Evolutionary conservation across 2,113 vertebrate genomes (phyloP), one percentile per base, ranked within the genome.

Genomic region (Microtus oregoni): DNA sequence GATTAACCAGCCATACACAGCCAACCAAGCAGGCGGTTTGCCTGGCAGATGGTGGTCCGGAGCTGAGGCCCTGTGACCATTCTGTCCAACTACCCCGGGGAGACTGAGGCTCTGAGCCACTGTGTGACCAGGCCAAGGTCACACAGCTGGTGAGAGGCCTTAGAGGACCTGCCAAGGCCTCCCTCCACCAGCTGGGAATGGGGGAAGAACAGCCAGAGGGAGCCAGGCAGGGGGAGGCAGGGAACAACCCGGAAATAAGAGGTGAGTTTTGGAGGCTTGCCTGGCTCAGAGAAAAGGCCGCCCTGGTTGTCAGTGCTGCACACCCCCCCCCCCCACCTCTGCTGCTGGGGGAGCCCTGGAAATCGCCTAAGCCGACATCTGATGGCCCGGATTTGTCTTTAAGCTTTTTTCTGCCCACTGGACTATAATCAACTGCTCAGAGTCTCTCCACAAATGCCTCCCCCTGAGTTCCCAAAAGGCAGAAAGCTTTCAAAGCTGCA

Each of bases 371-470:
- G 97, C 98, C 83, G 97, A 97, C 97, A 97, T 97, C 97, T 91
- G 97, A 98, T 87, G 97, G 98, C 97, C 79, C 83, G 97, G 98
- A 98, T 98, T 98, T 98, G 96, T 96, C 85, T 97, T 83, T 98
- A 98, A 97, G 98, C 98, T 98, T 97, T 98, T 98, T 98, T 98
- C 97, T 98, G 97, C 98, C 97, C 97, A 1, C 90, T 9, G 28
- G 97, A 89, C 98, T 98, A 90, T 97, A 98, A 98, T 97, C 97
- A 75, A 92, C 58, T 98, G 98, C 97, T 97, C 96, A 95, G 85
- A 96, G 97, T 98, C 97, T 98, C 98, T 98, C 96, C 93, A 87
- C 96, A 94, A 95, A 93, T 13, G 13, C 17, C 97, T 61, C 22
- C 61, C n/a, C 35, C 17, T 20, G 83, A 58, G 2, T 91, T 96